A percentile compares a stretch with the other conserved stretches of the same genome.
phyloP scores from a whole-genome alignment of 2,888 invertebrate species.

The Pharmacophagus antenor region DNA sequence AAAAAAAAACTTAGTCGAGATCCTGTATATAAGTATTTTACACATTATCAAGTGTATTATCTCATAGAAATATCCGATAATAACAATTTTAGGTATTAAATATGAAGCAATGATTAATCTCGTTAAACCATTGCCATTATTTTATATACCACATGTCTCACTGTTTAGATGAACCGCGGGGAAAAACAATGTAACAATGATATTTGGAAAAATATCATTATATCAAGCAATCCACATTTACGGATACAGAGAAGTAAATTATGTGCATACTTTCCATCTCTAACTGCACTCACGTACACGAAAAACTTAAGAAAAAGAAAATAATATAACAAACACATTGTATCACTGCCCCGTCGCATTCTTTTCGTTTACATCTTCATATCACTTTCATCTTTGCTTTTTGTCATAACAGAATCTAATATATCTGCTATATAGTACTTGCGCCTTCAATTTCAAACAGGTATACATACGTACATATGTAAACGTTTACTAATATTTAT shows the following conservation, averaged over 20 bases:
- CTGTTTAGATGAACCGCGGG: neutral
- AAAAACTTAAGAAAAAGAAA: neutral
- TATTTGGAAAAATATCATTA: neutral
- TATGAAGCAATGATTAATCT: neutral
- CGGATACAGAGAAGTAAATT: constrained; percentile 11
- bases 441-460: too few species aligned
- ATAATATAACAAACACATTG: constrained; percentile 1
- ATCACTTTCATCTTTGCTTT: neutral
- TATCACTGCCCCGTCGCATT: neutral
- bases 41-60: neutral
- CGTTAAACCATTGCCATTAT: constrained; percentile 1
- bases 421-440: neutral
- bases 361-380: neutral
- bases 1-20: neutral
- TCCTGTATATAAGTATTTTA: neutral
- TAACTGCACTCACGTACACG: neutral
- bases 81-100: too few species aligned
- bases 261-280: constrained; percentile 10
- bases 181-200: neutral
- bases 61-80: too few species aligned
- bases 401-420: neutral
- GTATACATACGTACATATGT: neutral
- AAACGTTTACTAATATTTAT: neutral
- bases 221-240: neutral
- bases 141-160: constrained; percentile 9